A percentile compares a stretch with the other conserved stretches of the same genome.
phyloP scores from a whole-genome alignment of 2,888 invertebrate species.

The Trissolcus japonicus region DNA sequence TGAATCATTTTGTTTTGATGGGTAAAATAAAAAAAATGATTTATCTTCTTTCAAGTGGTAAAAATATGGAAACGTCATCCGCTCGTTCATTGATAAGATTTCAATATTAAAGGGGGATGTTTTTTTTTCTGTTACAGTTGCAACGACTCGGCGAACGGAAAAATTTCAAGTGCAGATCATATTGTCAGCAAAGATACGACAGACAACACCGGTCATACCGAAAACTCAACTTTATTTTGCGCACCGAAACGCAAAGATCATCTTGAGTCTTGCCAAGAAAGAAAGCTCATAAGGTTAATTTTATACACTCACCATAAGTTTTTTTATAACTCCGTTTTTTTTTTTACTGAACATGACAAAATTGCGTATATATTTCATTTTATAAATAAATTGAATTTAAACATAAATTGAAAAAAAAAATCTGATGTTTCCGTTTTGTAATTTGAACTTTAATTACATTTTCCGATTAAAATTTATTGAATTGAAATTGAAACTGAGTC shows the following conservation, averaged over 20 bases:
- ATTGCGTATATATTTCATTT: no score
- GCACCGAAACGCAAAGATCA: constrained; percentile 81
- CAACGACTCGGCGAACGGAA: constrained; percentile 69
- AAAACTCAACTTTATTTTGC: constrained; percentile 79
- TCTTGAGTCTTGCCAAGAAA: constrained; percentile 78
- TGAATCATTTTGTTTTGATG: no score
- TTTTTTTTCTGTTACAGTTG: constrained; percentile 63
- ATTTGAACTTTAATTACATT: no score
- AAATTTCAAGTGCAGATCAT: constrained; percentile 66
- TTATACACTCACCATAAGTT: background rate
- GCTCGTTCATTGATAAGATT: no score
- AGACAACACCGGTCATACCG: constrained; percentile 76
- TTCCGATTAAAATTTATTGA: no score
- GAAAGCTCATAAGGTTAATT: constrained; percentile 71
- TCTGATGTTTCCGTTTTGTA: no score
- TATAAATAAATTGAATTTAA: no score
- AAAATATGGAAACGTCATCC: no score
- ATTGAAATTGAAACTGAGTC: no score
- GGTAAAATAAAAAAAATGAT: background rate
- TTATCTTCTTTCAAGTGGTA: background rate
- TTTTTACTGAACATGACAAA: background rate
- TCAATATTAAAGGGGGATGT: no score
- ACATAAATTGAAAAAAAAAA: no score
- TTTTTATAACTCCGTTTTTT: background rate
- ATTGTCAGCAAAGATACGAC: constrained; percentile 69